These are phyloP conservation scores for Cyanocitta stelleri DNA, from an alignment of 2,113 vertebrate species.

Conservation along the genomic window DNA sequence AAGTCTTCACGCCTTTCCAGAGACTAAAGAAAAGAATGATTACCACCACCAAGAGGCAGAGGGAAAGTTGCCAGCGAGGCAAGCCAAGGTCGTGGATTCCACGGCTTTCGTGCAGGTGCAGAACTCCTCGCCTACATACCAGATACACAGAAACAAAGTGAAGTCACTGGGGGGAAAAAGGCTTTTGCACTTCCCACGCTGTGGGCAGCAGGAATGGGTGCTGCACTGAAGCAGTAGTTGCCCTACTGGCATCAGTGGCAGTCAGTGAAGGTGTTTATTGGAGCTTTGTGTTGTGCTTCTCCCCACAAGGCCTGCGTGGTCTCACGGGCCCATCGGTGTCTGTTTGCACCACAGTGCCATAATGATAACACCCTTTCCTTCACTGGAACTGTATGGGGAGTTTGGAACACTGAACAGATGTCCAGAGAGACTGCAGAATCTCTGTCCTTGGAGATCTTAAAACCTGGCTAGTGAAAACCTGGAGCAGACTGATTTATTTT, in stretches of 20 bases:
- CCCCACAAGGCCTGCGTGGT: background rate
- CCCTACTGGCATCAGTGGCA: background rate
- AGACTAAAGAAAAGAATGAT: constrained; percentile 94
- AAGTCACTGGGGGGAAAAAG: background rate
- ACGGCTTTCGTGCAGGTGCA: constrained; percentile 87
- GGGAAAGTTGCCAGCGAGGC: constrained; percentile 87
- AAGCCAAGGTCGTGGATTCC: constrained; percentile 89
- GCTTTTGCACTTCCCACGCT: background rate
- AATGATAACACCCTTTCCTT: background rate
- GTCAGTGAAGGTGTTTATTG: background rate
- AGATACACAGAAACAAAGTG: background rate
- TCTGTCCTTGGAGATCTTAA: background rate
- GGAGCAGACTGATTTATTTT: background rate
- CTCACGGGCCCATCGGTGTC: background rate
- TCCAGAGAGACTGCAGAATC: background rate
- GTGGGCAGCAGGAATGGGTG: background rate
- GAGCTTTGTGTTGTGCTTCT: background rate
- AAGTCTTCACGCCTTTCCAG: constrained; percentile 98
- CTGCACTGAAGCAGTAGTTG: background rate
- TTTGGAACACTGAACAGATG: background rate
- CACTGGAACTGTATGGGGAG: background rate
- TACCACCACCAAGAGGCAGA: constrained; percentile 89
- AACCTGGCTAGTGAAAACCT: background rate
- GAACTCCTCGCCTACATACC: constrained; percentile 81
- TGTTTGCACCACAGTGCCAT: background rate